A percentile compares a stretch with the other conserved stretches of the same genome.
phyloP scores from a whole-genome alignment of 2,797 vertebrate genomes.

The Chelmon rostratus region DNA sequence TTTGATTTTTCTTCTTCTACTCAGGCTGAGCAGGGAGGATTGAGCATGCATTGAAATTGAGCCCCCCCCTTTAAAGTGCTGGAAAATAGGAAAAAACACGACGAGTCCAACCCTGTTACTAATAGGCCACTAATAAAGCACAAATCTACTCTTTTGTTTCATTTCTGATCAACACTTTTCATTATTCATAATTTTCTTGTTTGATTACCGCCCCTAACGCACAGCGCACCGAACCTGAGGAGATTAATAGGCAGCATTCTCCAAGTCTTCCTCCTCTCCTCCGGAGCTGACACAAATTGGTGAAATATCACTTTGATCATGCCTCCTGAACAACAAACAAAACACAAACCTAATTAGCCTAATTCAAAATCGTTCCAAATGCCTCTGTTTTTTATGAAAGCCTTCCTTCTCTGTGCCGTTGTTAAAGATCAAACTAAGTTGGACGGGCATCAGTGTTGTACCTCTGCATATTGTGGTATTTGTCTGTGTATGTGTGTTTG shows the following conservation, averaged over 20 bases:
- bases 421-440: conserved; percentile 69
- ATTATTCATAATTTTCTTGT: conserved; percentile 84
- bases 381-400: conserved; percentile 76
- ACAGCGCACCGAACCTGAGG: conserved; percentile 74
- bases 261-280: conserved; percentile 78
- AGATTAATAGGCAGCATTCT: conserved; percentile 82
- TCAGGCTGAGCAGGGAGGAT: conserved; percentile 62
- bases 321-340: conserved; percentile 84
- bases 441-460: conserved; percentile 45
- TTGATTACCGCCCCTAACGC: conserved; percentile 81
- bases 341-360: conserved; percentile 86
- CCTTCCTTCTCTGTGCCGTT: conserved; percentile 53
- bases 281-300: conserved; percentile 84
- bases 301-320: conserved; percentile 87
- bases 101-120: conserved; percentile 66
- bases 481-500: not conserved
- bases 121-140: conserved; percentile 72
- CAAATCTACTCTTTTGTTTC: conserved; percentile 77
- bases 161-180: conserved; percentile 81
- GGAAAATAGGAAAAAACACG: conserved; percentile 38
- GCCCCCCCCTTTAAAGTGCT: conserved; percentile 22
- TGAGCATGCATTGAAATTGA: conserved; percentile 58
- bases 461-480: not conserved
- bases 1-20: conserved; percentile 71
- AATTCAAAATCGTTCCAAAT: conserved; percentile 84